These are phyloP conservation scores for Lophius piscatorius DNA, from an alignment of 2,113 vertebrate genomes.

Conservation along the genomic window DNA sequence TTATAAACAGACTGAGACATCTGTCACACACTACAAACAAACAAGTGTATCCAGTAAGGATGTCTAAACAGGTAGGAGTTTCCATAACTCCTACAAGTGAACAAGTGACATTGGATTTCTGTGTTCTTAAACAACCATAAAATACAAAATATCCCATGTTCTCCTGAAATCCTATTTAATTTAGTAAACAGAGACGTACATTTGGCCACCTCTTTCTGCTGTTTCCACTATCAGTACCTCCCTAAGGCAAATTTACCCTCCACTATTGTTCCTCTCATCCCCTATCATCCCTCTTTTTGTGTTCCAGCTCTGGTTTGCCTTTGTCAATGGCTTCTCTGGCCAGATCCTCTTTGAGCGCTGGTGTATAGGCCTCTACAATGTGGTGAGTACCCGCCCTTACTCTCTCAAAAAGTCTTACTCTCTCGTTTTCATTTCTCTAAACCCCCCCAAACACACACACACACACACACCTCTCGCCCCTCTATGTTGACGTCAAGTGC, in stretches of 20 bases:
- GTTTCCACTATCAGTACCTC: constrained; percentile 39
- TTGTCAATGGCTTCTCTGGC: constrained; percentile 98
- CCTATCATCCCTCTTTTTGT: constrained; percentile 76
- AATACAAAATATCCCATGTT: background rate
- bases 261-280: constrained; percentile 61
- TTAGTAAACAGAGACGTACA: background rate
- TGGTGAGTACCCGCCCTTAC: constrained; percentile 85
- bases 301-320: constrained; percentile 98
- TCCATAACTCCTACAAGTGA: no score
- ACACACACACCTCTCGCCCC: background rate
- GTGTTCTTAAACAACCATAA: background rate
- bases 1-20: no score
- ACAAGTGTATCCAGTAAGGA: background rate
- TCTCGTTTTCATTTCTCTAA: constrained; percentile 6
- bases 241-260: constrained; percentile 40
- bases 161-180: background rate
- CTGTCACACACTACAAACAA: no score
- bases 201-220: constrained; percentile 4
- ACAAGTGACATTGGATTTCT: no score
- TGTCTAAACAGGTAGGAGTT: no score
- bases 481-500: constrained; percentile 1
- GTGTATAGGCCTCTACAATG: constrained; percentile 98
- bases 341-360: constrained; percentile 99
- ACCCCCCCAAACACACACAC: no score
- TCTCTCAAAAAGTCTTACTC: constrained; percentile 3